Conservation (phyloP, 2,113 vertebrate genomes). For the Paradoxurus hermaphroditus region DNA sequence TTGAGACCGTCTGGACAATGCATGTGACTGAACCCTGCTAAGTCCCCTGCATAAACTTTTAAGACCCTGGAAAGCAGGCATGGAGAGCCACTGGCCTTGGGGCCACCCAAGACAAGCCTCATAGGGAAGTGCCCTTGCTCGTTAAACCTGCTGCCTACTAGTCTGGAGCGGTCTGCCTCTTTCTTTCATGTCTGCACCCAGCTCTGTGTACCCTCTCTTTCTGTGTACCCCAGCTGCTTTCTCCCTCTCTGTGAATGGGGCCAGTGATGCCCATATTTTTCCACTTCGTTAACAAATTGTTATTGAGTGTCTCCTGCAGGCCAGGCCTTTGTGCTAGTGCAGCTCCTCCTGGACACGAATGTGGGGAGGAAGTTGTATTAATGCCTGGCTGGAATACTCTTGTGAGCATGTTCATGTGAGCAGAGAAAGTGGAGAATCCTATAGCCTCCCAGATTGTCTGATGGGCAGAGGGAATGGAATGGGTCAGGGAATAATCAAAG, state of each 20-base stretch:
- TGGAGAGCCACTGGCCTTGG: background rate
- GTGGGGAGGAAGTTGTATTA: background rate
- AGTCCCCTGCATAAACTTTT: background rate
- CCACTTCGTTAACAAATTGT: background rate
- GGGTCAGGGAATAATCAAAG: background rate
- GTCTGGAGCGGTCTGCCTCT: background rate
- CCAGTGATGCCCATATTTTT: accelerated
- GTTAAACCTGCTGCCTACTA: background rate
- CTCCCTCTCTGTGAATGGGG: background rate
- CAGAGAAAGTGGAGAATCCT: background rate
- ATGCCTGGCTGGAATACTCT: background rate
- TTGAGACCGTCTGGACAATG: background rate
- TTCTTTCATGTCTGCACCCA: too few relatives aligned
- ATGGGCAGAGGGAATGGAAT: background rate
- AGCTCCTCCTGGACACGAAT: accelerated
- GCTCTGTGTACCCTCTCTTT: too few relatives aligned
- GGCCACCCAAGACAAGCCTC: background rate
- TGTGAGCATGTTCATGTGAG: background rate
- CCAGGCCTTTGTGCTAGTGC: too few relatives aligned
- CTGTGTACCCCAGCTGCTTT: too few relatives aligned
- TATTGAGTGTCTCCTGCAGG: background rate
- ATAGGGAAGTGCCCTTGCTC: background rate
- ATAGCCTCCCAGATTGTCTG: background rate
- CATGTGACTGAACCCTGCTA: background rate
- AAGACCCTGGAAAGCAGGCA: background rate